Evolutionary conservation across 2,797 vertebrate genomes (phyloP).

Genomic region (Cichlasoma orientale): DNA sequence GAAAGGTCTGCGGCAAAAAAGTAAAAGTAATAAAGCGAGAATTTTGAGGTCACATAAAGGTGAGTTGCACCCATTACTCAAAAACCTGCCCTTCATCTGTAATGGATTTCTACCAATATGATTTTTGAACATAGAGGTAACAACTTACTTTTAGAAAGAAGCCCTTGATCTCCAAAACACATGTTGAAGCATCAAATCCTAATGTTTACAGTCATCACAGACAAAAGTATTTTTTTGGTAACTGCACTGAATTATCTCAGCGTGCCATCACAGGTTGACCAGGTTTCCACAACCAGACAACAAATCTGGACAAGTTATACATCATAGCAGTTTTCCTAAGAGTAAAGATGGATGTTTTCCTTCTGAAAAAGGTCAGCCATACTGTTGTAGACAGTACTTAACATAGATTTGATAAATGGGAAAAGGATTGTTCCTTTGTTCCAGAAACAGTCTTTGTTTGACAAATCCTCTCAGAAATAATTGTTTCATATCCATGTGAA

Average conservation of each 20-base stretch:
- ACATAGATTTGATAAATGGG: neutral
- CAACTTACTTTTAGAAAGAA: neutral
- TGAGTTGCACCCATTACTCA: slow-evolving; percentile 40
- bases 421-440: neutral
- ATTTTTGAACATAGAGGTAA: slow-evolving; percentile 24
- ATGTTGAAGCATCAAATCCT: neutral
- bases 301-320: neutral
- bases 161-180: slow-evolving; percentile 1
- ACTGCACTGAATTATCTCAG: neutral
- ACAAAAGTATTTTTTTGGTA: neutral
- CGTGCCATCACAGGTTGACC: neutral
- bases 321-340: neutral
- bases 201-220: slow-evolving; percentile 15
- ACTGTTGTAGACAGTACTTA: neutral
- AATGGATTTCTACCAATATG: slow-evolving; percentile 47
- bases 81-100: slow-evolving; percentile 28
- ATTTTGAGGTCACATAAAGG: slow-evolving; percentile 48
- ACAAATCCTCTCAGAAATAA: slow-evolving; percentile 32
- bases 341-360: neutral
- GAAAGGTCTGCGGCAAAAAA: slow-evolving; percentile 30
- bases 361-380: neutral
- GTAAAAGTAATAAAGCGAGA: slow-evolving; percentile 44
- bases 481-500: slow-evolving; percentile 8
- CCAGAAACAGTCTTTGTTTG: slow-evolving; percentile 8
- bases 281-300: neutral